These are phyloP conservation scores for Rhingia rostrata DNA, from an alignment of 2,888 invertebrate genomes.

Conservation along the genomic window DNA sequence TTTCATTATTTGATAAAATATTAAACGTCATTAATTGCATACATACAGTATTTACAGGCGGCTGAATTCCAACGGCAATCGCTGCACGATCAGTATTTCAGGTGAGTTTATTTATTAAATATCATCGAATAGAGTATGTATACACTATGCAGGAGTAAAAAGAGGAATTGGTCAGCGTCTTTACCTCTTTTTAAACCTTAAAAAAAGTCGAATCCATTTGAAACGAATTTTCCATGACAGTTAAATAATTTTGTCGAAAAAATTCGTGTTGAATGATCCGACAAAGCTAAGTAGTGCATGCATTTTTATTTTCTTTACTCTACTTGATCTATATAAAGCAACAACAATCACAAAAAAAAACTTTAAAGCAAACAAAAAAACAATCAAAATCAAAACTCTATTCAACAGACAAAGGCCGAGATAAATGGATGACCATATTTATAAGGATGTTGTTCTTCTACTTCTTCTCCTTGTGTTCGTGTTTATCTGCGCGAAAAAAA, in stretches of 20 bases:
- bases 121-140: not conserved
- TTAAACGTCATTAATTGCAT: conserved; percentile 82
- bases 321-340: not conserved
- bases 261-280: no score
- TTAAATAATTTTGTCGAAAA: no score
- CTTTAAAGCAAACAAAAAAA: not conserved
- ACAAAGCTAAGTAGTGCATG: no score
- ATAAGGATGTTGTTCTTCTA: conserved; percentile 68
- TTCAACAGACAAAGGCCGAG: conserved; percentile 82
- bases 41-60: conserved; percentile 83
- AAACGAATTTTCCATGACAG: no score
- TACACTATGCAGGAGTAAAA: conserved; percentile 16
- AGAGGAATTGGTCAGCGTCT: conserved; percentile 3
- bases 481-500: conserved; percentile 61
- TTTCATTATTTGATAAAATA: conserved; percentile 79
- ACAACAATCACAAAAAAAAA: not conserved
- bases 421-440: conserved; percentile 80
- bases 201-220: no score
- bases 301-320: conserved; percentile 7
- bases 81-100: conserved; percentile 83
- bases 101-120: conserved; percentile 77
- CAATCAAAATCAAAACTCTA: conserved; percentile 64
- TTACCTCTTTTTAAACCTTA: no score
- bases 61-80: conserved; percentile 83
- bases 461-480: conserved; percentile 70